phyloP scores from a whole-genome alignment of 2,888 invertebrate genomes.

The Archips xylosteana region DNA sequence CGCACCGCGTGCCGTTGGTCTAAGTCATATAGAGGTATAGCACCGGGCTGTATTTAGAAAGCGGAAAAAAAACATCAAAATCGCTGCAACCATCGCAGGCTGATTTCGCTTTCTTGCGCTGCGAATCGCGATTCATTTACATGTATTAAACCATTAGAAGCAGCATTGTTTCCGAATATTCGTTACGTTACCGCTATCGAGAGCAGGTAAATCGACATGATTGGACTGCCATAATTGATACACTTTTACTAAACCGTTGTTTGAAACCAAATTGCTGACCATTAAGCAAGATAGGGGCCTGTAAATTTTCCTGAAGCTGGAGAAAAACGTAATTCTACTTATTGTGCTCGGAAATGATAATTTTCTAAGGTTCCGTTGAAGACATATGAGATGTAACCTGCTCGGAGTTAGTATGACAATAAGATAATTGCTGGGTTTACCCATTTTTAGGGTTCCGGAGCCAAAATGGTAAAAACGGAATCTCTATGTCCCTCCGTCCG shows the following conservation, averaged over 20 bases:
- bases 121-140: conserved; percentile 59
- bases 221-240: conserved; percentile 33
- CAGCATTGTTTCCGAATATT: conserved; percentile 38
- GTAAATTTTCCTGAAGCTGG: background rate
- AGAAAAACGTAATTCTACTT: too few relatives aligned
- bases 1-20: conserved; percentile 21
- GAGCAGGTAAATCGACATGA: conserved; percentile 42
- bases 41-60: conserved; percentile 72
- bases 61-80: conserved; percentile 78
- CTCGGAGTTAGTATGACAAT: too few relatives aligned
- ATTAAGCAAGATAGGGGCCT: background rate
- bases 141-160: conserved; percentile 58
- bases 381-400: too few relatives aligned
- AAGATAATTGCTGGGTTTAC: too few relatives aligned
- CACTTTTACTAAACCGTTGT: conserved; percentile 19
- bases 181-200: conserved; percentile 37
- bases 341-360: too few relatives aligned
- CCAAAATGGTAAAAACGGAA: too few relatives aligned
- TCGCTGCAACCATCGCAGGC: conserved; percentile 64
- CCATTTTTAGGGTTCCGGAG: too few relatives aligned
- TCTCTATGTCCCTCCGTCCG: too few relatives aligned
- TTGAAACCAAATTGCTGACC: background rate
- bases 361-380: too few relatives aligned
- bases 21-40: conserved; percentile 41
- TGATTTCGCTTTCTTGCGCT: conserved; percentile 75